These are phyloP conservation scores for Chymomyza costata DNA, from an alignment of 1,140 invertebrate genomes.

Conservation along the genomic window DNA sequence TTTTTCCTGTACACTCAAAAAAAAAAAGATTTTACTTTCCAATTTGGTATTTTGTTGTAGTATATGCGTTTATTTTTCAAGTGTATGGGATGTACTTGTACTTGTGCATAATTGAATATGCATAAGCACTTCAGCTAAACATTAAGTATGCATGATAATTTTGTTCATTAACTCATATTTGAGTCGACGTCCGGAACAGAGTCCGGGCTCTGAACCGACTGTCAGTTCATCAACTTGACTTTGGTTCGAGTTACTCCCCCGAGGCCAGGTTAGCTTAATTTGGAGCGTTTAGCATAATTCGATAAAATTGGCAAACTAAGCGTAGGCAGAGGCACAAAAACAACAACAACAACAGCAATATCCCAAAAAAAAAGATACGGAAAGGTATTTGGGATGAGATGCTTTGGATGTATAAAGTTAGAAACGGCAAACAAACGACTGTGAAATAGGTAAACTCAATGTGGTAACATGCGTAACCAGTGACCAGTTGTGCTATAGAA, in stretches of 20 bases:
- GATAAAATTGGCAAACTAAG: conserved; percentile 62
- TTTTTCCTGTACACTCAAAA: no score
- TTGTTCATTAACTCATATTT: conserved; percentile 69
- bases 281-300: conserved; percentile 59
- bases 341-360: background rate
- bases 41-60: no score
- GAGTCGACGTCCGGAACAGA: conserved; percentile 24
- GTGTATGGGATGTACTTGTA: background rate
- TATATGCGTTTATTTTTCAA: no score
- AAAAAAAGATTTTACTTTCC: no score
- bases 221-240: conserved; percentile 21
- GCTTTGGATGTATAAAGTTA: conserved; percentile 10
- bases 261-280: conserved; percentile 10
- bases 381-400: conserved; percentile 6
- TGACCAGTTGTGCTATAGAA: background rate
- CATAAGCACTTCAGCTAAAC: conserved; percentile 25
- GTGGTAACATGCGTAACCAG: conserved; percentile 3
- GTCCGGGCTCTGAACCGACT: conserved; percentile 1
- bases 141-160: conserved; percentile 67
- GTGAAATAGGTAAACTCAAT: conserved; percentile 21
- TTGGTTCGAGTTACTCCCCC: conserved; percentile 31
- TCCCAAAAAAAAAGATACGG: no score
- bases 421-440: conserved; percentile 40
- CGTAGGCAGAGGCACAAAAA: conserved; percentile 7
- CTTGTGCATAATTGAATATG: conserved; percentile 46